Percentiles rank a stretch among this genome's conserved stretches.
Evolutionary conservation across 1,140 invertebrate species (phyloP).

Genomic region (Pogonus chalceus): DNA sequence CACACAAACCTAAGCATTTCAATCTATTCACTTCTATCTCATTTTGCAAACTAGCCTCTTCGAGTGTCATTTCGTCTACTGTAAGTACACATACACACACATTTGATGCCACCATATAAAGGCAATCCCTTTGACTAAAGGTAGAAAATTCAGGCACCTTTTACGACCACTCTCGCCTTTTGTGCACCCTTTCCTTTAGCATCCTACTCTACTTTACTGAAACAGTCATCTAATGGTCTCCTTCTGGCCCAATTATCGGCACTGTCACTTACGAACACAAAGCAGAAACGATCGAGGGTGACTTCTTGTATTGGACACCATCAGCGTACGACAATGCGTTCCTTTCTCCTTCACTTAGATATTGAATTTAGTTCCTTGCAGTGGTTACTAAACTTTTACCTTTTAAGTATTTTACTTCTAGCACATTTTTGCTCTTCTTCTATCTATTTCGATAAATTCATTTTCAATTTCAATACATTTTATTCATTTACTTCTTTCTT

Average conservation of each 20-base stretch:
- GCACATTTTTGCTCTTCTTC: too few species aligned
- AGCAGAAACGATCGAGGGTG: not conserved
- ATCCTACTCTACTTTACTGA: not conserved
- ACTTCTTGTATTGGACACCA: conserved; percentile 1
- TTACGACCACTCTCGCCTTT: not conserved
- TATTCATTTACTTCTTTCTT: too few species aligned
- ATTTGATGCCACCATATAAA: not conserved
- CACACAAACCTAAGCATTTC: too few species aligned
- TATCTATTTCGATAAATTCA: too few species aligned
- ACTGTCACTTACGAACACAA: conserved; percentile 4
- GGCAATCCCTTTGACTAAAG: not conserved
- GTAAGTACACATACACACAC: not conserved
- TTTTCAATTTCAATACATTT: too few species aligned
- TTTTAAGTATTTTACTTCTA: too few species aligned
- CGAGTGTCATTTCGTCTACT: not conserved
- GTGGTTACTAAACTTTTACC: too few species aligned
- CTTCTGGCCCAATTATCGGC: not conserved
- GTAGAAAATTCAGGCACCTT: not conserved
- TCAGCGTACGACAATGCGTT: not conserved
- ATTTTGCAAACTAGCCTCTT: not conserved
- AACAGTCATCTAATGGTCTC: not conserved
- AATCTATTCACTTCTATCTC: not conserved
- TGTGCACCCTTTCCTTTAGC: not conserved
- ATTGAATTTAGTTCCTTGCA: too few species aligned
- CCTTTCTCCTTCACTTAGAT: not conserved